Evolutionary conservation across 2,113 vertebrate genomes (phyloP).

Genomic region (Andinoacara biseriatus): DNA sequence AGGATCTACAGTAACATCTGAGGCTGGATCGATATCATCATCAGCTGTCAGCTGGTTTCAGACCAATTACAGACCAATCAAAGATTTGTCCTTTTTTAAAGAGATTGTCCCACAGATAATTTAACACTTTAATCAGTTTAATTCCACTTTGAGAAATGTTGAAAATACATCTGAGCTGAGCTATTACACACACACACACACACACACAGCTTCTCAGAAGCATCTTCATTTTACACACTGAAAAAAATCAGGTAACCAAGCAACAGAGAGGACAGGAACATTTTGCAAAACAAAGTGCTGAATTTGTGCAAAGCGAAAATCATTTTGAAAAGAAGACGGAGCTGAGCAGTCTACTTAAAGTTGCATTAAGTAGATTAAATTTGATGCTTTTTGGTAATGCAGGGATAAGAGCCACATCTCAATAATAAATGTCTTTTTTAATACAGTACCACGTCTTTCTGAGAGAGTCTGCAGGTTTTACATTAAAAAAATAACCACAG

Average conservation of each 20-base stretch:
- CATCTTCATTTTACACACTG: background rate
- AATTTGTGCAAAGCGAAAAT: background rate
- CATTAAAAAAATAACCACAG: no score
- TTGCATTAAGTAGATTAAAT: no score
- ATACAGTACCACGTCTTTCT: no score
- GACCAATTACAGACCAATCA: background rate
- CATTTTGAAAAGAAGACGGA: no score
- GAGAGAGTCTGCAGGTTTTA: no score
- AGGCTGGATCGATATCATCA: background rate
- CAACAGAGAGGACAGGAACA: constrained; percentile 36
- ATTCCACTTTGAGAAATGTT: background rate
- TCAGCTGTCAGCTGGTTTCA: no score
- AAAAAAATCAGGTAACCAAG: constrained; percentile 45
- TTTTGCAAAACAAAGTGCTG: background rate
- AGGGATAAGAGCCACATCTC: no score
- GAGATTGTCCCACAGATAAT: background rate
- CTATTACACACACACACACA: background rate
- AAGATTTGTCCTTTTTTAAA: background rate
- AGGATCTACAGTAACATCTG: background rate
- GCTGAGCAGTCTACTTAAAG: no score
- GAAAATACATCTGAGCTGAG: background rate
- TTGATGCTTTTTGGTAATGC: no score
- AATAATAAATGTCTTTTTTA: no score
- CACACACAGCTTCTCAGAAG: background rate
- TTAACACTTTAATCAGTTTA: background rate